Base-by-base conservation (phyloP, 2,888 invertebrate genomes). In the Lithophane semibrunnea region DNA sequence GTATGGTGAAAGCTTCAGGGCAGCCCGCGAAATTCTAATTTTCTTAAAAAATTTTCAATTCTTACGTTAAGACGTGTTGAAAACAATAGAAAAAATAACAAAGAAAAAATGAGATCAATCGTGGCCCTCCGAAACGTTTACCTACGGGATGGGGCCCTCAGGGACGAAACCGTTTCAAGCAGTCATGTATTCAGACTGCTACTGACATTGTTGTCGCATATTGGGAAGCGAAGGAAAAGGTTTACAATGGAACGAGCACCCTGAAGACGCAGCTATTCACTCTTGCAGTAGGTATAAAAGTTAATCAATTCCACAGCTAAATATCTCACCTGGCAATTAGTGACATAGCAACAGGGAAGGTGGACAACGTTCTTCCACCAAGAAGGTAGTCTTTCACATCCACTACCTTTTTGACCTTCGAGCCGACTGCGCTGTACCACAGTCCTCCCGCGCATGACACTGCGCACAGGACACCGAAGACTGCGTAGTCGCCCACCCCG, bases 341-440 rank as follows among this genome's bases (percentile, higher is more conserved):
- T 13, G 98, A 99, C 97, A 99, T 98, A 44, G 99, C 98, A 24
- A 99, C 98, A 0, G 99, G 99, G 91, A 99, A 98, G 0, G 98
- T 97, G 79, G 97, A 97, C 97, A 99, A 97, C 77, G 97, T 97
- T 89, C 97, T 97, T 77, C 98, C 98, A 54, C 98, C 99, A 81
- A 98, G 97, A 72, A 99, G 96, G 92, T 98, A 98, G 90, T 98
- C 98, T 86, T 97, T 96, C 93, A 98, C 93, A 91, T 97, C 97
- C 88, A 96, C 94, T 86, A 97, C 95, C 16, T 97, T 95, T 82
- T 95, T 94, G 49, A 92, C 92, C 64, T 96, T 93, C 78, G 97
- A 97, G 7, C 97, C 97, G 73, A 97, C 95, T 82, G 95, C 95
- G 81, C 96, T 95, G 92, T 96, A 96, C 96, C 98, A 98, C 67